Evolutionary conservation across 2,797 vertebrate genomes (phyloP), one percentile per base, ranked within the genome.

Genomic region (Apogon talboti): DNA sequence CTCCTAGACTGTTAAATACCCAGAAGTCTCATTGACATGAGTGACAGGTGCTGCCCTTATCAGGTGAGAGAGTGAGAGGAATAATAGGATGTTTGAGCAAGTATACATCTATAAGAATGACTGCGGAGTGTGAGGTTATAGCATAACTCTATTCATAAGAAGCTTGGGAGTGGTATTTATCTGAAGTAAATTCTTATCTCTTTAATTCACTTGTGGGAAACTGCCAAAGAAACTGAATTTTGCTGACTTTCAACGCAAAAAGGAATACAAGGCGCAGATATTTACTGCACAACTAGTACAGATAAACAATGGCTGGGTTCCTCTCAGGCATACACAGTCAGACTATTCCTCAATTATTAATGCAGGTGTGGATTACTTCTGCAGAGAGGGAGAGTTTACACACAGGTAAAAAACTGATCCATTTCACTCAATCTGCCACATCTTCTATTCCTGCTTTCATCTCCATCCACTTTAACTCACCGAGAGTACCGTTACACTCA

Each of bases 1-100:
- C 84, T 79, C 10, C 0, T 53, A 56, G 90, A 87, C 85, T 90
- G 78, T 74, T 88, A 92, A 90, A 89, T 71, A 89, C 79, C 75
- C 55, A 8, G 75, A 73, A 66, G 82, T 76, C 84, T 90, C 81
- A 92, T 88, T 89, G 86, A 66, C 67, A 89, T 90, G 86, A 89
- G 62, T 78, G 84, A 83, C 76, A 74, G 74, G 28, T 12, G 0
- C 51, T 84, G 82, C 67, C 83, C 81, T 90, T 89, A 80, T 86
- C 71, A 80, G 76, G 82, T 81, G 65, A 50, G 52, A 62, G 80
- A 83, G 72, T 71, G 81, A 76, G 74, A 59, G 49, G 76, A 87
- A 87, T 87, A 82, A 84, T 78, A 64, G 67, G 58, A 51, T 19
- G 52, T 71, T 60, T 53, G 60, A 71, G 68, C 10, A 65, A 72